Evolutionary conservation across 2,797 vertebrate species (phyloP).

Genomic region (Dallia pectoralis): DNA sequence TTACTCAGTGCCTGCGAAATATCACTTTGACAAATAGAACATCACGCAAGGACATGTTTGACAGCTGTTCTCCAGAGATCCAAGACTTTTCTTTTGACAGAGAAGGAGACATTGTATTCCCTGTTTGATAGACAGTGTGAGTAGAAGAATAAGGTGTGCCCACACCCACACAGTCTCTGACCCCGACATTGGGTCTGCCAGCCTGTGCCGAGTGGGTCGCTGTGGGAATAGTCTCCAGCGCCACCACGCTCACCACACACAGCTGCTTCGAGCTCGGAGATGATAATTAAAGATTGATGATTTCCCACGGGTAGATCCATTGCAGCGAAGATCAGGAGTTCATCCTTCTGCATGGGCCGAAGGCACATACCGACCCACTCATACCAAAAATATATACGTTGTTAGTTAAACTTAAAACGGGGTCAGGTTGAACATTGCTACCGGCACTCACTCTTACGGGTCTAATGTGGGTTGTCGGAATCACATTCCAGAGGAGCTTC

Average conservation of each 20-base stretch:
- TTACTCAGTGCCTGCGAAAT: conserved; percentile 19
- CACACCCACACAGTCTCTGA: no score
- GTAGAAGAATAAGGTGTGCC: conserved; percentile 5
- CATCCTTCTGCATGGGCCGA: conserved; percentile 31
- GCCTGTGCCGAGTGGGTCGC: conserved; percentile 16
- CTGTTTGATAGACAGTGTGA: background rate
- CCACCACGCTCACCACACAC: conserved; percentile 25
- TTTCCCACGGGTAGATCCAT: conserved; percentile 46
- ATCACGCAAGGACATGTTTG: conserved; percentile 24
- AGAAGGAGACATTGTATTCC: conserved; percentile 21
- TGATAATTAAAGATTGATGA: conserved; percentile 62
- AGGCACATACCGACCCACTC: conserved; percentile 26
- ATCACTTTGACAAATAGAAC: conserved; percentile 25
- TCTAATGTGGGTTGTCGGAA: conserved; percentile 36
- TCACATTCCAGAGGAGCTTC: conserved; percentile 28
- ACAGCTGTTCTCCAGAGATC: conserved; percentile 5
- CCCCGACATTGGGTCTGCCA: background rate
- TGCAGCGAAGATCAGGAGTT: conserved; percentile 49
- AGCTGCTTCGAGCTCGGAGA: conserved; percentile 34
- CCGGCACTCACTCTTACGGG: conserved; percentile 29
- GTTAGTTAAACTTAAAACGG: conserved; percentile 57
- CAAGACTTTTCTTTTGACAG: conserved; percentile 14
- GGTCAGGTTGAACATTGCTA: conserved; percentile 47
- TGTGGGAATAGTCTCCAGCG: conserved; percentile 25
- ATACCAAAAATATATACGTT: conserved; percentile 48